Base-by-base conservation (phyloP, 1,140 invertebrate species). In the Nylanderia fulva region DNA sequence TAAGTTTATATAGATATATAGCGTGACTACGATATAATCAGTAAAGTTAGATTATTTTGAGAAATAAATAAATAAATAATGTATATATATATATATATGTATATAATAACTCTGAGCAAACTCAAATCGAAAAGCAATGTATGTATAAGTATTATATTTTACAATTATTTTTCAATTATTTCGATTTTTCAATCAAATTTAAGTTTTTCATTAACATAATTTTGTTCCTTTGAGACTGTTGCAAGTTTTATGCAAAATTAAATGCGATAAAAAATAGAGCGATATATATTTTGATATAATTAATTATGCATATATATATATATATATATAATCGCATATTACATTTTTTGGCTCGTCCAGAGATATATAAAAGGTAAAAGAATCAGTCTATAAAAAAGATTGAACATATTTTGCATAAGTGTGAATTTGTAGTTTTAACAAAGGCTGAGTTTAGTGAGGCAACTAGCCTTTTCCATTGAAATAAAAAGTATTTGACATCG, bases 401-500 rank as follows among this genome's bases (percentile, higher is more conserved):
- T 82, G 77, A 60, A 82, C 77, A 71, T 64, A 71, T 82, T 71
- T 45, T 69, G 64, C 66, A 36, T 52, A 1, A 21, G 27, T 52
- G 71, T 82, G 66, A 82, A 82, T 71, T 82, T 58, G 52, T 82
- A 82, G 71, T 82, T 82, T 39, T 71, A 82, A 82, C 77, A 82
- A 71, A 82, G 77, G 66, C 24, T 60, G 66, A 54, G 52, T 82
- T 82, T 82, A 82, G 77, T 33, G 77, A 71, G 64, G 66, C 66
- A 82, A 71, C 77, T 71, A 58, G 52, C 66, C 66, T 24, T 82
- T n/a, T 58, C 21, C 66, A 52, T 8, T 71, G 52, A 58, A 82
- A 82, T 71, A 82, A 82, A 82, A 82, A 82, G 64, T 72, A 82
- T 82, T 82, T 82, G 77, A 82, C 66, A 72, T 82, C 36, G 66